Evolutionary conservation across 2,797 vertebrate genomes (phyloP).

Genomic region (Semotilus atromaculatus): DNA sequence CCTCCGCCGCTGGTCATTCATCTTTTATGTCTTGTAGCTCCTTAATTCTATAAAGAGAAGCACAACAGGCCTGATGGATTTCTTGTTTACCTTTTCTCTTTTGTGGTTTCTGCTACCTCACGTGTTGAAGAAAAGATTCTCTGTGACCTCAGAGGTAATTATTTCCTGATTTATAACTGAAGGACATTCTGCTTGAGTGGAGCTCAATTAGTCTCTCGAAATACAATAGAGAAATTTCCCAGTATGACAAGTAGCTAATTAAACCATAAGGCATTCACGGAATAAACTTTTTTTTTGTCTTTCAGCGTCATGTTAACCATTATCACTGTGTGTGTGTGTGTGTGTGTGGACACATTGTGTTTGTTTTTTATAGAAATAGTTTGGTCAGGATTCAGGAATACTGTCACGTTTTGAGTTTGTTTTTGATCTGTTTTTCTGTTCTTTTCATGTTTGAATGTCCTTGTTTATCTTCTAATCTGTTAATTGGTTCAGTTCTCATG

Average conservation of each 20-base stretch:
- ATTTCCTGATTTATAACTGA: slow-evolving; percentile 26
- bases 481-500: too few relatives aligned
- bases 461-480: too few relatives aligned
- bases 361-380: neutral
- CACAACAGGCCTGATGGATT: slow-evolving; percentile 9
- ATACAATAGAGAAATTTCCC: slow-evolving; percentile 22
- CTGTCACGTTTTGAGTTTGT: too few relatives aligned
- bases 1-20: slow-evolving; percentile 30
- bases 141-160: slow-evolving; percentile 41
- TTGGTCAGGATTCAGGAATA: neutral
- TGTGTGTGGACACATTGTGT: neutral
- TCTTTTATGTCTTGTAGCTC: slow-evolving; percentile 24
- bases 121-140: slow-evolving; percentile 15
- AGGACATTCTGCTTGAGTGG: slow-evolving; percentile 3
- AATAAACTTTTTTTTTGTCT: neutral
- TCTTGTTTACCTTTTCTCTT: slow-evolving; percentile 8
- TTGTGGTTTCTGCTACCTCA: neutral
- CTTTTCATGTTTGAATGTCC: too few relatives aligned
- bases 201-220: slow-evolving; percentile 40
- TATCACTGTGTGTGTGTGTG: neutral
- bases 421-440: too few relatives aligned
- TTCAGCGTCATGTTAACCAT: neutral
- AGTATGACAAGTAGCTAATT: slow-evolving; percentile 35
- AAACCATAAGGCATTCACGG: neutral
- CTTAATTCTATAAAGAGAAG: slow-evolving; percentile 23